Percentiles rank a stretch among this genome's conserved stretches.
These are phyloP conservation scores for Peromyscus maniculatus DNA, from an alignment of 2,113 vertebrate species.

Conservation along the genomic window DNA sequence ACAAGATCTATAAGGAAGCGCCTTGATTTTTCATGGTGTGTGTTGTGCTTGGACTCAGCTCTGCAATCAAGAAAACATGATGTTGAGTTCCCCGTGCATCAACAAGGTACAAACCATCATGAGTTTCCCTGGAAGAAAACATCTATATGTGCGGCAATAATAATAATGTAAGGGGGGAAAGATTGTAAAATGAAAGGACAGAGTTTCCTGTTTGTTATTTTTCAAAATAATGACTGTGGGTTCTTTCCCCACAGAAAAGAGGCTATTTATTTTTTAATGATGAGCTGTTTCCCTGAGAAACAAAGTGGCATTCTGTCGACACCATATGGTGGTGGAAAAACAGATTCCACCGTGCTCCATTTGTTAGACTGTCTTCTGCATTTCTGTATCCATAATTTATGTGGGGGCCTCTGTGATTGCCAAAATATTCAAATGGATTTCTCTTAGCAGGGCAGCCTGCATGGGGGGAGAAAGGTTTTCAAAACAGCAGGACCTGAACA, in stretches of 20 bases:
- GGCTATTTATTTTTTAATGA: constrained; percentile 87
- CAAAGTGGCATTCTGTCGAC: constrained; percentile 90
- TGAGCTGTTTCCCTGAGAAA: constrained; percentile 87
- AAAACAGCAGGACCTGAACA: constrained; percentile 90
- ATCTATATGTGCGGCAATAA: constrained; percentile 51
- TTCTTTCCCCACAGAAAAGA: constrained; percentile 82
- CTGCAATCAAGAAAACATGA: background rate
- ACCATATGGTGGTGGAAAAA: constrained; percentile 90
- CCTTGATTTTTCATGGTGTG: background rate
- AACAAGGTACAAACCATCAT: background rate
- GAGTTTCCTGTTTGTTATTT: constrained; percentile 82
- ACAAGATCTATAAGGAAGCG: constrained; percentile 12
- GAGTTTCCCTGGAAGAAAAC: constrained; percentile 65
- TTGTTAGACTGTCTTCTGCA: constrained; percentile 88
- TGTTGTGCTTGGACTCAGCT: background rate
- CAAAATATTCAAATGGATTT: constrained; percentile 90
- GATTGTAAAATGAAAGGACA: constrained; percentile 76
- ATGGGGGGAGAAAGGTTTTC: constrained; percentile 86
- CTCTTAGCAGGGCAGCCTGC: constrained; percentile 87
- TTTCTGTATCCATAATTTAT: constrained; percentile 90
- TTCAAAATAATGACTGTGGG: constrained; percentile 83
- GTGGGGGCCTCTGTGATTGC: constrained; percentile 86
- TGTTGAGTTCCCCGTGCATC: background rate
- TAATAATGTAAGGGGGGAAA: constrained; percentile 65
- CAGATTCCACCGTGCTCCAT: constrained; percentile 87